Percentiles rank a stretch among this genome's conserved stretches.
phyloP scores from a whole-genome alignment of 2,797 vertebrate species.

The Sebastes iracundus region DNA sequence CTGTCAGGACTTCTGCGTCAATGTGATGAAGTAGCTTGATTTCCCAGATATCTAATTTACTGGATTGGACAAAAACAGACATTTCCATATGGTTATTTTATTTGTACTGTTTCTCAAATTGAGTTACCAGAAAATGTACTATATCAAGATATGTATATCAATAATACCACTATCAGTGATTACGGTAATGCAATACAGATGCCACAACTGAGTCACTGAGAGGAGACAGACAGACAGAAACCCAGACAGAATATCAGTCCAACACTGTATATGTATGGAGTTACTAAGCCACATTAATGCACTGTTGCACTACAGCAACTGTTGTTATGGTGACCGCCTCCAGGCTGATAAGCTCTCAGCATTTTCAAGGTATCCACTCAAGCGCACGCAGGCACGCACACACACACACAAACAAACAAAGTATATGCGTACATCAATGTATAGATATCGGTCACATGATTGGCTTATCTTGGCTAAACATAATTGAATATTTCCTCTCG shows the following conservation, averaged over 20 bases:
- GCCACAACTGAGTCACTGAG: neutral
- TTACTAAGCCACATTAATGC: constrained; percentile 20
- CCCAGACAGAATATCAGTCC: neutral
- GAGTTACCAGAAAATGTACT: neutral
- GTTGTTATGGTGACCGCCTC: constrained; percentile 60
- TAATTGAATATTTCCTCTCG: constrained; percentile 14
- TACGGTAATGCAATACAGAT: neutral
- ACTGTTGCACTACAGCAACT: constrained; percentile 32
- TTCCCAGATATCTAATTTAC: neutral
- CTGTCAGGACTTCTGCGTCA: neutral
- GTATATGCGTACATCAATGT: neutral
- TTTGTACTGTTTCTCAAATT: neutral
- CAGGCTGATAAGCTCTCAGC: constrained; percentile 27
- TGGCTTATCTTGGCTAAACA: constrained; percentile 1
- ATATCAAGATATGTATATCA: neutral
- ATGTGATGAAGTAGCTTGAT: neutral
- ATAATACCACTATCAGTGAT: neutral
- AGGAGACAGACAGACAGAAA: neutral
- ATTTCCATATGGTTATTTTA: neutral
- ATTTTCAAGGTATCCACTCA: neutral
- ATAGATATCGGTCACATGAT: constrained; percentile 13
- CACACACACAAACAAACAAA: neutral
- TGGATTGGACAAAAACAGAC: neutral
- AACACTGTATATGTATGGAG: neutral
- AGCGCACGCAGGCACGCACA: neutral